Evolutionary conservation across 2,797 vertebrate genomes (phyloP).

Genomic region (Dendrocincla tyrannina): DNA sequence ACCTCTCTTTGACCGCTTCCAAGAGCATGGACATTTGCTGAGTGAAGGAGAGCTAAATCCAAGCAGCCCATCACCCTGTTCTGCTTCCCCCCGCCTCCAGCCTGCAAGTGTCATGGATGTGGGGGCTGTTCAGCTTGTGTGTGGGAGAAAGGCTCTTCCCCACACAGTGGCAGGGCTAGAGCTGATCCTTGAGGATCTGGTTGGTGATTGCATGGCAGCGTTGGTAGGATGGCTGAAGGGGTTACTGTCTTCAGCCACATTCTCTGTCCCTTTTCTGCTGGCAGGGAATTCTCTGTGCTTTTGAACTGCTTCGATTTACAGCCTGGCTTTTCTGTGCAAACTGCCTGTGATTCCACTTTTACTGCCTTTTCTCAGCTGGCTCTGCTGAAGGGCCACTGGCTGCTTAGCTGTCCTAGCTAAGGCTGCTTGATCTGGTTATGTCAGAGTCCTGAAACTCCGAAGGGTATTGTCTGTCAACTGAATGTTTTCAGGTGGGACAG

Average conservation of each 20-base stretch:
- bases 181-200: not conserved
- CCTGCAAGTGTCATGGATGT: not conserved
- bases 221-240: conserved; percentile 34
- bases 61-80: not conserved
- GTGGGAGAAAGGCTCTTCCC: not conserved
- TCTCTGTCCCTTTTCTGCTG: not conserved
- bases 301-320: conserved; percentile 50
- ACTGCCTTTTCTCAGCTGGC: not conserved
- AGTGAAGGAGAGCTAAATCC: not conserved
- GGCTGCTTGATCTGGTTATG: not conserved
- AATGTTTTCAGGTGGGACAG: conserved; percentile 9
- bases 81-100: not conserved
- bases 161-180: not conserved
- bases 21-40: not conserved
- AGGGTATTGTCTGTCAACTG: not conserved
- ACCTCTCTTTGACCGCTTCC: conserved; percentile 7
- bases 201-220: rapidly evolving
- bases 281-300: conserved; percentile 35
- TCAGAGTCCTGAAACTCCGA: not conserved
- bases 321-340: conserved; percentile 40
- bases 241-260: conserved; percentile 31
- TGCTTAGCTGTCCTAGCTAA: not conserved
- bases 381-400: not conserved
- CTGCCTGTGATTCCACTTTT: conserved; percentile 33
- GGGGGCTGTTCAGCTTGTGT: not conserved